Percentiles rank a stretch among this genome's conserved stretches.
These are phyloP conservation scores for Labrus mixtus DNA, from an alignment of 2,113 vertebrate genomes.

Conservation along the genomic window DNA sequence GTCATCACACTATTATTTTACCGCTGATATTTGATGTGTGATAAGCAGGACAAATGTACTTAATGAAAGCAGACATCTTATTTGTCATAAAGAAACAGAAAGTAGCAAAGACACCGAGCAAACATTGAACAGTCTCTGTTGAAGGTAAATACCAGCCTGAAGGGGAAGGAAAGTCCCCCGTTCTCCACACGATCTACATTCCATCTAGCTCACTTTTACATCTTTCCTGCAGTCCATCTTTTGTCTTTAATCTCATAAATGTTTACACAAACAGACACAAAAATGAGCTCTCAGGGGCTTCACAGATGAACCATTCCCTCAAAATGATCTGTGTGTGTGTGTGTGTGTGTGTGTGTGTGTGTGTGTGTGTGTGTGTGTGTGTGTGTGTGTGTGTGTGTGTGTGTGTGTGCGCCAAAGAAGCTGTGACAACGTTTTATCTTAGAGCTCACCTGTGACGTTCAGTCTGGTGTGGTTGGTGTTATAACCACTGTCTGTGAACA, in stretches of 20 bases:
- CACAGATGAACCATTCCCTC: no score
- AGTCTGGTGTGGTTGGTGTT: rapidly evolving
- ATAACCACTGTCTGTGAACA: neutral
- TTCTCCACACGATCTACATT: neutral
- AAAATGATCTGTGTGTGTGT: neutral
- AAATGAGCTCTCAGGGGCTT: neutral
- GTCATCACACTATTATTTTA: neutral
- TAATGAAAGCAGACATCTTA: neutral
- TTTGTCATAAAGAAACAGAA: slow-evolving; percentile 33
- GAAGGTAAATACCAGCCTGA: neutral
- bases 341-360: no score
- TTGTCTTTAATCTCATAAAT: neutral
- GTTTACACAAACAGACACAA: neutral
- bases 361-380: no score
- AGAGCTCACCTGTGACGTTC: slow-evolving; percentile 68
- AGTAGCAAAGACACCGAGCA: neutral
- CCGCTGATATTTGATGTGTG: neutral
- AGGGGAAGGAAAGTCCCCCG: slow-evolving; percentile 13
- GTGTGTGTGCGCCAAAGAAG: no score
- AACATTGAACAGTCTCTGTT: rapidly evolving
- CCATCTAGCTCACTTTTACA: neutral
- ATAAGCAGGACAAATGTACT: neutral
- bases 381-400: no score
- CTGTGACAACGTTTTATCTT: neutral
- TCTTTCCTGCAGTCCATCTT: neutral